Conservation (phyloP, 2,888 invertebrate genomes). For the Atrina japonica region DNA sequence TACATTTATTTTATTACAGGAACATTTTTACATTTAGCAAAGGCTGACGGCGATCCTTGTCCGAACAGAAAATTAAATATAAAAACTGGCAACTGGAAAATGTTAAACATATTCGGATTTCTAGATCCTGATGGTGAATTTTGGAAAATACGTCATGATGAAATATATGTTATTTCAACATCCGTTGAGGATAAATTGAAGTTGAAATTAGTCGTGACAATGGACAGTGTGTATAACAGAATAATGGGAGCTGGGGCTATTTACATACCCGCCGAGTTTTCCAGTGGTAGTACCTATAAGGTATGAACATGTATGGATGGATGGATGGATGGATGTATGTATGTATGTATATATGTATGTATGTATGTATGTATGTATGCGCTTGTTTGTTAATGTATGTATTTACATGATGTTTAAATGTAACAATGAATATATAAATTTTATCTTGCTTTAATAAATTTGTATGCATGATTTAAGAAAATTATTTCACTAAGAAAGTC, state of each 20-base stretch:
- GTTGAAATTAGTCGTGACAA: conserved; percentile 49
- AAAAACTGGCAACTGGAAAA: conserved; percentile 37
- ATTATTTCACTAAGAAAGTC: too few relatives aligned
- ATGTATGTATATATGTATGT: neutral
- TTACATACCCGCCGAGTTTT: conserved; percentile 44
- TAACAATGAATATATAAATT: too few relatives aligned
- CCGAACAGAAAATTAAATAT: conserved; percentile 33
- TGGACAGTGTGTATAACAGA: conserved; percentile 39
- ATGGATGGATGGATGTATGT: neutral
- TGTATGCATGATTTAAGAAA: too few relatives aligned
- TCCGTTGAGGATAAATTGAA: conserved; percentile 40
- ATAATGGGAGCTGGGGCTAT: conserved; percentile 50
- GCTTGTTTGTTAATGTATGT: too few relatives aligned
- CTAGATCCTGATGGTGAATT: conserved; percentile 49
- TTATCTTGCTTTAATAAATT: too few relatives aligned
- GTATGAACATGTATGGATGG: conserved; percentile 18
- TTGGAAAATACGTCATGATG: conserved; percentile 47
- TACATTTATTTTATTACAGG: conserved; percentile 29
- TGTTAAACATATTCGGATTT: conserved; percentile 38
- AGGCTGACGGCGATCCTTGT: conserved; percentile 38
- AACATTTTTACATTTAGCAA: conserved; percentile 40
- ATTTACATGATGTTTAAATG: too few relatives aligned
- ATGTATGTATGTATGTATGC: neutral
- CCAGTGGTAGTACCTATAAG: conserved; percentile 51
- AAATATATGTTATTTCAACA: conserved; percentile 40